Percentiles rank a stretch among this genome's conserved stretches.
Evolutionary conservation across 2,797 vertebrate genomes (phyloP).

Genomic region (Manis crassicaudata): DNA sequence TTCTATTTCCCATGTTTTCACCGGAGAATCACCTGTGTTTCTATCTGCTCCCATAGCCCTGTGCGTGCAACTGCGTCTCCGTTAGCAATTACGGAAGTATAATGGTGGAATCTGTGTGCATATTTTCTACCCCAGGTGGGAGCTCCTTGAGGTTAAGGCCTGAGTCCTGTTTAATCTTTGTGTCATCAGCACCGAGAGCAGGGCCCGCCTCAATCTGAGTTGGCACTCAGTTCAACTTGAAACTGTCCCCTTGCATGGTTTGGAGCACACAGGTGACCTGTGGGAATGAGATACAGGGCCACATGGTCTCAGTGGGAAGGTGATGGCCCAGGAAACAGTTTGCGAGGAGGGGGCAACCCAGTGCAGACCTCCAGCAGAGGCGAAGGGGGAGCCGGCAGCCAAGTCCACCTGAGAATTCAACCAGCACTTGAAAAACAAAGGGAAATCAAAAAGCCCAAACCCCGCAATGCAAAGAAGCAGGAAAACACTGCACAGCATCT

Average conservation of each 20-base stretch:
- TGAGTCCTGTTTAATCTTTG: not conserved
- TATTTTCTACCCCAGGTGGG: too few relatives aligned
- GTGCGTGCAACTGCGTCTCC: too few relatives aligned
- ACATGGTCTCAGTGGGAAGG: not conserved
- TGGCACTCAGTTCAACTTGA: not conserved
- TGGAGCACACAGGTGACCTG: not conserved
- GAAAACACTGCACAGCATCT: not conserved
- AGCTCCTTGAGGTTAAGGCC: not conserved
- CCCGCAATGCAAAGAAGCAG: not conserved
- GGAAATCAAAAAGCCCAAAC: not conserved
- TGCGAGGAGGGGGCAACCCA: not conserved
- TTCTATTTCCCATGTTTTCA: not conserved
- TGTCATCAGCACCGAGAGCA: not conserved
- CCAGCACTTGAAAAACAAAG: not conserved
- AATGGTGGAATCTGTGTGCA: not conserved
- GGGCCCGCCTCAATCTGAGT: not conserved
- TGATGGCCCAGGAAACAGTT: not conserved
- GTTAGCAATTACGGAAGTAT: not conserved
- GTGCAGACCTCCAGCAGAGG: not conserved
- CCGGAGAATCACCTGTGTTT: not conserved
- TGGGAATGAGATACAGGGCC: not conserved
- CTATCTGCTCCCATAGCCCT: not conserved
- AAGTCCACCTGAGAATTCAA: not conserved
- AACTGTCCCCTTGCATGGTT: not conserved
- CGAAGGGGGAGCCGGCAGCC: rapidly evolving